Evolutionary conservation across 2,113 vertebrate genomes (phyloP), one percentile per base, ranked within the genome.

Genomic region (Cariama cristata): DNA sequence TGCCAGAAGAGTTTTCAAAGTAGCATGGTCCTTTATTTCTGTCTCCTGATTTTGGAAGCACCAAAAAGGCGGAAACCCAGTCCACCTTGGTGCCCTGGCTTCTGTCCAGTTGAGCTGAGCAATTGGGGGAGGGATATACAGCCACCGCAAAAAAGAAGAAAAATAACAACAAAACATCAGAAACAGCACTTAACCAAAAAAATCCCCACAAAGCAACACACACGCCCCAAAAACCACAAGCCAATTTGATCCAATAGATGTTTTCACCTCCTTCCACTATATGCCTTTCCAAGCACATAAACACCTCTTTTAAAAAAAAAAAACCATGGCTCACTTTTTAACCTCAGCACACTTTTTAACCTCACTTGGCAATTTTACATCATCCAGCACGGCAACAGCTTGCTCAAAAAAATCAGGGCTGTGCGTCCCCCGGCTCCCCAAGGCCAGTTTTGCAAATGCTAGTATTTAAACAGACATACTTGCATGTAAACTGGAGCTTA

Each of bases 121-220:
- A 5, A 21, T 22, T 6, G 1, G 0, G 22, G 21, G 7, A 77
- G 6, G 6, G 7, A 23, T 14, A n/a, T 12, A 7, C 9, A 24
- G 4, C 9, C 12, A 35, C 1, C 14, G 12, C 6, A 44, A 44
- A 26, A 12, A 8, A 23, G 32, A n/a, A 5, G 3, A 24, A 77
- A 71, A 63, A 32, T 17, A 15, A 28, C 21, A 52, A 27, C 10
- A 38, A 38, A 38, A 38, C 17, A n/a, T 35, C 28, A 60, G 8
- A 60, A 88, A 8, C 16, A 66, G 3, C 6, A 18, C 2, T 23
- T 23, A 55, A 27, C 5, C 21, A 58, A 33, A 55, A 84, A 64
- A 32, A 35, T 4, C 2, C 13, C 9, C 15, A 5, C 30, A 7
- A 9, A 6, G 5, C n/a, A 53, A 9, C 9, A 6, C 8, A 15